A percentile compares a stretch with the other conserved stretches of the same genome.
phyloP scores from a whole-genome alignment of 1,140 invertebrate species.

The Agrilus planipennis region DNA sequence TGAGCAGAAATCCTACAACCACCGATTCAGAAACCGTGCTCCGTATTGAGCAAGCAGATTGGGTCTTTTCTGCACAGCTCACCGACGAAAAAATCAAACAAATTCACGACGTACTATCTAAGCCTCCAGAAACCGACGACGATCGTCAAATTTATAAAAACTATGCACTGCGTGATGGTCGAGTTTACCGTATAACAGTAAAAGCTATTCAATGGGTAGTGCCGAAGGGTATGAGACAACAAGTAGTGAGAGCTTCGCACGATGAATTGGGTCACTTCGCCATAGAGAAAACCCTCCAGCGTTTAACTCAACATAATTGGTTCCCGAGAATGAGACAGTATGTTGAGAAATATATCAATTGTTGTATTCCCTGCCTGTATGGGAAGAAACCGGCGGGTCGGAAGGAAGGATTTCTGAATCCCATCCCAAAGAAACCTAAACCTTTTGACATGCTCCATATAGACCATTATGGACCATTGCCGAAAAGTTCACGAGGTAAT shows the following conservation, averaged over 20 bases:
- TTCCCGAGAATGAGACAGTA: conserved; percentile 14
- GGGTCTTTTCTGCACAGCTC: neutral
- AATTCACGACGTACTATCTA: neutral
- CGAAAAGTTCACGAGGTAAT: conserved; percentile 18
- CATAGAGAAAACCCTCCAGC: conserved; percentile 10
- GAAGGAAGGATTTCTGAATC: conserved; percentile 10
- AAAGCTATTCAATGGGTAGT: conserved; percentile 9
- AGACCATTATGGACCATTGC: conserved; percentile 22
- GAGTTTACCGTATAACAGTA: neutral
- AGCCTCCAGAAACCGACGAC: neutral
- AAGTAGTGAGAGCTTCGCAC: conserved; percentile 8
- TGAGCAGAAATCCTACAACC: conserved; percentile 11
- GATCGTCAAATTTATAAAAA: neutral
- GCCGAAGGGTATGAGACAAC: conserved; percentile 10
- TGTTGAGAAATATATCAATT: conserved; percentile 9
- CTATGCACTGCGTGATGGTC: neutral
- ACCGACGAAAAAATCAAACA: conserved; percentile 1
- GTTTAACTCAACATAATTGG: conserved; percentile 13
- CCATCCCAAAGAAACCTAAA: conserved; percentile 6
- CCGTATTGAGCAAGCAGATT: conserved; percentile 4
- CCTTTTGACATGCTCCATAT: conserved; percentile 17
- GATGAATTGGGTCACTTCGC: conserved; percentile 9
- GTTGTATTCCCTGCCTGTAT: conserved; percentile 14
- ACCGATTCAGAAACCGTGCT: conserved; percentile 4
- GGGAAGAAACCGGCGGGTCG: conserved; percentile 15